Evolutionary conservation across 2,888 invertebrate genomes (phyloP).

Genomic region (Conistra vaccinii): DNA sequence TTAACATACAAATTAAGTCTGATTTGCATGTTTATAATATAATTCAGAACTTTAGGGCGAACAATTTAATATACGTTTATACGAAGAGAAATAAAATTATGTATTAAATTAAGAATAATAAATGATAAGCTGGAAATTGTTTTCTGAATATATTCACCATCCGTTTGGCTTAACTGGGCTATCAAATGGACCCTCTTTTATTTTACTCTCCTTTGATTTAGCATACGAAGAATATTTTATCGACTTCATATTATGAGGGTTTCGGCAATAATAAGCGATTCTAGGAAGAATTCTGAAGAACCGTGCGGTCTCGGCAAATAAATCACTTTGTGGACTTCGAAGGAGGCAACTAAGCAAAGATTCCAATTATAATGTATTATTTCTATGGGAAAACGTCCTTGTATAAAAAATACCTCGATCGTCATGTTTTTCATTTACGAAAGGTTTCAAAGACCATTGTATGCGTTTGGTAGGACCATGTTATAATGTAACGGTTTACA

Average conservation of each 20-base stretch:
- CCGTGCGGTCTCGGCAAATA: slow-evolving; percentile 3
- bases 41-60: slow-evolving; percentile 26
- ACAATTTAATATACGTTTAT: slow-evolving; percentile 18
- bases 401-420: neutral
- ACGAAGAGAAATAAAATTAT: slow-evolving; percentile 17
- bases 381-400: neutral
- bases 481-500: neutral
- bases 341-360: neutral
- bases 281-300: slow-evolving; percentile 20
- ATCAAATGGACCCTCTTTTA: neutral
- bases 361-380: neutral
- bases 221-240: slow-evolving; percentile 20
- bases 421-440: neutral
- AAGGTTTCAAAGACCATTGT: neutral
- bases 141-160: slow-evolving; percentile 9
- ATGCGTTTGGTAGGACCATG: neutral
- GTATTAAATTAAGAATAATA: slow-evolving; percentile 35
- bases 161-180: neutral
- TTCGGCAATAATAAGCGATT: slow-evolving; percentile 14
- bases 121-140: slow-evolving; percentile 22
- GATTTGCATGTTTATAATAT: slow-evolving; percentile 47
- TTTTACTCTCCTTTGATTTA: slow-evolving; percentile 5
- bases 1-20: slow-evolving; percentile 48
- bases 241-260: neutral
- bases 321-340: slow-evolving; percentile 22